A percentile compares a stretch with the other conserved stretches of the same genome.
Conservation (phyloP, 2,888 invertebrate genomes). For the Eilema caniola region DNA sequence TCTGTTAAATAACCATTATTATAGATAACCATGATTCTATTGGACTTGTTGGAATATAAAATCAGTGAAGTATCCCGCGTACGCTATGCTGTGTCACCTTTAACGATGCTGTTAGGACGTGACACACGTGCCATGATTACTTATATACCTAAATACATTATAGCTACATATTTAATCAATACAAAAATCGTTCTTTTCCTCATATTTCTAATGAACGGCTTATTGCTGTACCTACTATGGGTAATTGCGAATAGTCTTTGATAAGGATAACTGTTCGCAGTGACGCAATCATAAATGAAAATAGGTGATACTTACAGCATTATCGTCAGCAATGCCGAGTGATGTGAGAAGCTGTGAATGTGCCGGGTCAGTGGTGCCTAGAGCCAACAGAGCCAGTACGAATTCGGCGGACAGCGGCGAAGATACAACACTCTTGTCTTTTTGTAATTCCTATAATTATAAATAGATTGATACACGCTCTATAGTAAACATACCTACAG, state of each 20-base stretch:
- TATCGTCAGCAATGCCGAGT: conserved; percentile 71
- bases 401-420: conserved; percentile 84
- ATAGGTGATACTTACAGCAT: conserved; percentile 64
- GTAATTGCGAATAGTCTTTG: neutral
- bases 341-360: conserved; percentile 71
- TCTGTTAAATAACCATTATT: too few relatives aligned
- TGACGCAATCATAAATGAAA: neutral
- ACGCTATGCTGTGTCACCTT: neutral
- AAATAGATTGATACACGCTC: neutral
- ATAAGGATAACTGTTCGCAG: neutral
- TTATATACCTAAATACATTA: too few relatives aligned
- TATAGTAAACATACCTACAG: neutral
- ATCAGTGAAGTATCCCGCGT: neutral
- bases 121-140: too few relatives aligned
- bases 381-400: conserved; percentile 75
- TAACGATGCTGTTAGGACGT: too few relatives aligned
- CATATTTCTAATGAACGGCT: too few relatives aligned
- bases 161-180: too few relatives aligned
- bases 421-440: conserved; percentile 76
- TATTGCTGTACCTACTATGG: neutral
- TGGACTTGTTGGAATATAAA: neutral
- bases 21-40: neutral
- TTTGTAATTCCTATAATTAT: conserved; percentile 71
- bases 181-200: too few relatives aligned
- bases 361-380: conserved; percentile 73